Conservation (phyloP, 2,888 invertebrate genomes). For the Gastracanthus pulcherrimus region DNA sequence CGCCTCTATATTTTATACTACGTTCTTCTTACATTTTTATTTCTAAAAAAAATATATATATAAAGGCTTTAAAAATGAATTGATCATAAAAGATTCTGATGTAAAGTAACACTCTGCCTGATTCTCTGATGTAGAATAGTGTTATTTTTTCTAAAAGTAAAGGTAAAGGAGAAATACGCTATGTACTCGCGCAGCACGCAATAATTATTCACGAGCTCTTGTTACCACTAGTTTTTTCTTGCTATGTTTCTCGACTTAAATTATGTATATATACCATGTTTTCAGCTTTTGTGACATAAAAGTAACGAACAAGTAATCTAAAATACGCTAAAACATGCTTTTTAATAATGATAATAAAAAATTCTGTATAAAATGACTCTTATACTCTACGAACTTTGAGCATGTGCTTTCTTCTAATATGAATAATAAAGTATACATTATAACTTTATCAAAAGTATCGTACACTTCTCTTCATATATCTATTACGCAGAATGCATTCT, state of each 20-base stretch:
- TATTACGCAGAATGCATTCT: slow-evolving; percentile 26
- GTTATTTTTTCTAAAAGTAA: not conserved
- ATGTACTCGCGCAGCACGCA: slow-evolving; percentile 43
- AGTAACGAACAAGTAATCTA: not conserved
- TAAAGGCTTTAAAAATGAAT: slow-evolving; percentile 29
- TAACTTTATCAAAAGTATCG: slow-evolving; percentile 12
- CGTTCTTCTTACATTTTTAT: slow-evolving; percentile 21
- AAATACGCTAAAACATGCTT: slow-evolving; percentile 20
- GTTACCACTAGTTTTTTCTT: slow-evolving; percentile 26
- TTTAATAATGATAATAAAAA: not conserved
- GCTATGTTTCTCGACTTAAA: slow-evolving; percentile 34
- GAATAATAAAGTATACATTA: slow-evolving; percentile 16
- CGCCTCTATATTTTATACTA: not conserved
- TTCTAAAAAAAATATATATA: not conserved
- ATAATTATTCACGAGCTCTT: slow-evolving; percentile 56
- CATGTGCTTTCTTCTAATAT: slow-evolving; percentile 37
- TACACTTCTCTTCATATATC: slow-evolving; percentile 22
- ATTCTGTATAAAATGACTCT: slow-evolving; percentile 4
- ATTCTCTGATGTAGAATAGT: slow-evolving; percentile 29
- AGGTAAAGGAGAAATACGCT: slow-evolving; percentile 17
- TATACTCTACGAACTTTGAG: slow-evolving; percentile 27
- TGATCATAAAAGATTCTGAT: slow-evolving; percentile 31
- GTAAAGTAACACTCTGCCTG: slow-evolving; percentile 29
- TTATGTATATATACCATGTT: slow-evolving; percentile 11
- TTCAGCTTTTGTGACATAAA: slow-evolving; percentile 39